Percentiles rank a stretch among this genome's conserved stretches.
Conservation (phyloP, 2,113 vertebrate species). For the Nyctereutes procyonoides region DNA sequence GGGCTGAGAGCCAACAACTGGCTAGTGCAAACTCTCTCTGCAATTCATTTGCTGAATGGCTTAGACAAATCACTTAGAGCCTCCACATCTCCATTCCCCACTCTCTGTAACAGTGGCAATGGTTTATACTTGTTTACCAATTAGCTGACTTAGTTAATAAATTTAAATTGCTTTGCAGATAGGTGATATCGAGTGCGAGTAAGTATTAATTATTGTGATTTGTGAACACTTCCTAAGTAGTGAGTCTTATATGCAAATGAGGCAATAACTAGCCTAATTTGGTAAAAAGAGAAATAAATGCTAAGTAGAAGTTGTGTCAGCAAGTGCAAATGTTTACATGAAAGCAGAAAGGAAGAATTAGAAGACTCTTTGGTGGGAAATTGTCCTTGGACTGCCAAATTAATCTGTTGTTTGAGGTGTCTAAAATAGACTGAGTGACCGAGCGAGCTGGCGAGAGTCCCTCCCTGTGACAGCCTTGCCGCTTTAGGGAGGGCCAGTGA, state of each 20-base stretch:
- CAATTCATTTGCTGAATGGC: constrained; percentile 43
- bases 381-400: constrained; percentile 6
- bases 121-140: constrained; percentile 64
- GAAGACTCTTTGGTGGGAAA: background rate
- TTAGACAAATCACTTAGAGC: background rate
- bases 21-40: constrained; percentile 15
- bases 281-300: constrained; percentile 67
- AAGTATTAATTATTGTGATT: constrained; percentile 75
- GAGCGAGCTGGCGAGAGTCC: background rate
- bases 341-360: constrained; percentile 42
- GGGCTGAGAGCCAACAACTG: constrained; percentile 57
- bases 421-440: background rate
- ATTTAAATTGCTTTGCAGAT: constrained; percentile 66
- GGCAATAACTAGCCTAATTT: constrained; percentile 57
- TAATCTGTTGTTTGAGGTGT: background rate
- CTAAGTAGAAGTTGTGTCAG: constrained; percentile 61
- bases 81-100: background rate
- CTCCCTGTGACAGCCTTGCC: background rate
- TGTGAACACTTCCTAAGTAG: constrained; percentile 42
- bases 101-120: background rate
- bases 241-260: constrained; percentile 64
- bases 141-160: constrained; percentile 64
- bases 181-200: constrained; percentile 24
- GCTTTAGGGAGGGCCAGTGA: background rate
- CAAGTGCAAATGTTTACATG: constrained; percentile 57